Conservation (phyloP, 2,888 invertebrate species). For the Orthosia incerta region DNA sequence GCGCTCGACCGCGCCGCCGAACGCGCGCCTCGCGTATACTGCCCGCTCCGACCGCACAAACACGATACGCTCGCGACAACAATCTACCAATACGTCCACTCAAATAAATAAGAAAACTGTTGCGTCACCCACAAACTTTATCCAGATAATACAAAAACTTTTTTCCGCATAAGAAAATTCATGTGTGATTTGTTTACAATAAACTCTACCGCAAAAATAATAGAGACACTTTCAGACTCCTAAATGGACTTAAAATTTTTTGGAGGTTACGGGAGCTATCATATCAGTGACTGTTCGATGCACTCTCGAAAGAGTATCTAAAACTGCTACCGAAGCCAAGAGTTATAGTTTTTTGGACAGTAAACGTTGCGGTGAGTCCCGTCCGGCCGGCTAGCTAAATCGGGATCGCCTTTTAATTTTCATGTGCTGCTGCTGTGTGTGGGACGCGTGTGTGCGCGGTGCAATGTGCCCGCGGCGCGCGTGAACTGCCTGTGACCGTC, state of each 20-base stretch:
- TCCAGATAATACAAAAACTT: conserved; percentile 60
- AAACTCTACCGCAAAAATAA: conserved; percentile 61
- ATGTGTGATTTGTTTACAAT: conserved; percentile 66
- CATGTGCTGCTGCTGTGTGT: conserved; percentile 89
- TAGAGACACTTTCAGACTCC: conserved; percentile 64
- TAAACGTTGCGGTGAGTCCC: conserved; percentile 79
- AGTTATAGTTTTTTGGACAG: conserved; percentile 71
- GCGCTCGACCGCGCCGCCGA: conserved; percentile 89
- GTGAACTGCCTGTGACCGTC: conserved; percentile 87
- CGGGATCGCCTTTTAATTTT: conserved; percentile 90
- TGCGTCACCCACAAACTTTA: conserved; percentile 73
- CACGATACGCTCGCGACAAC: conserved; percentile 85
- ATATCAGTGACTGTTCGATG: conserved; percentile 83
- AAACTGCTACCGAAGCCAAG: conserved; percentile 61
- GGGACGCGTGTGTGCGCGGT: conserved; percentile 88
- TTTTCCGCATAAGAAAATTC: conserved; percentile 65
- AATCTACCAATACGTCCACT: conserved; percentile 74
- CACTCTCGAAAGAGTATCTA: conserved; percentile 63
- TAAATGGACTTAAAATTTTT: conserved; percentile 67
- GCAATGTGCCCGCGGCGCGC: conserved; percentile 90
- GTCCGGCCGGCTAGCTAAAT: conserved; percentile 88
- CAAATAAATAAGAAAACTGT: conserved; percentile 80
- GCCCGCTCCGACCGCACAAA: conserved; percentile 74
- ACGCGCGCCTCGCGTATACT: conserved; percentile 84
- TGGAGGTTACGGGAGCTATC: conserved; percentile 75